Percentiles rank a stretch among this genome's conserved stretches.
phyloP scores from a whole-genome alignment of 1,140 invertebrate species.

The Papilio xuthus region DNA sequence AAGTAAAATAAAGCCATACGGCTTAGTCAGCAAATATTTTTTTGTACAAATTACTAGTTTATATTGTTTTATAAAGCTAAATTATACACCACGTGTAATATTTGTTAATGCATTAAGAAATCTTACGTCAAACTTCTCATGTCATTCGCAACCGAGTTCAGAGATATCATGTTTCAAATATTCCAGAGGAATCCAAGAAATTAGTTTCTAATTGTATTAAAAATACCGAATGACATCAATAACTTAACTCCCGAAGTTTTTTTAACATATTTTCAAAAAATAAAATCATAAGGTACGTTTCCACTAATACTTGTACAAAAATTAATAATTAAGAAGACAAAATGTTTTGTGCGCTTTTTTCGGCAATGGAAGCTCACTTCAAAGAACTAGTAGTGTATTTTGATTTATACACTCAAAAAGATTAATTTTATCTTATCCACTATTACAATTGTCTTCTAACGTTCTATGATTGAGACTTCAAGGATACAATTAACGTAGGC shows the following conservation, averaged over 20 bases:
- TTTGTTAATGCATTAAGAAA: background rate
- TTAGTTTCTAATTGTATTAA: background rate
- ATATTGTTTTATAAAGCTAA: background rate
- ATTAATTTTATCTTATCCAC: background rate
- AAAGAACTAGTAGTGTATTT: background rate
- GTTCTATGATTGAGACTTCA: background rate
- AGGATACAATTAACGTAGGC: slow-evolving; percentile 8
- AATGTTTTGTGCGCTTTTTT: no score
- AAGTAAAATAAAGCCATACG: no score
- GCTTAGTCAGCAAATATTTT: no score
- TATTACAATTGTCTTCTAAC: slow-evolving; percentile 1
- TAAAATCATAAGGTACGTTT: no score
- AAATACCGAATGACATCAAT: background rate
- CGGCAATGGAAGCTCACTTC: background rate
- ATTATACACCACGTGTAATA: background rate
- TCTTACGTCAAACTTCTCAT: background rate
- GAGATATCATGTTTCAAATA: no score
- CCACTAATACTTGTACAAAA: no score
- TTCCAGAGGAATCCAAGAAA: no score
- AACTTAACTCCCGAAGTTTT: background rate
- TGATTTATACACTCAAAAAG: slow-evolving; percentile 15
- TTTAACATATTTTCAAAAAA: background rate
- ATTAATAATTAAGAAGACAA: no score
- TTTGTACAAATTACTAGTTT: background rate
- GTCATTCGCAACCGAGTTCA: no score